Evolutionary conservation across 2,888 invertebrate genomes (phyloP), one percentile per base, ranked within the genome.

Genomic region (Lamellibrachia columna): DNA sequence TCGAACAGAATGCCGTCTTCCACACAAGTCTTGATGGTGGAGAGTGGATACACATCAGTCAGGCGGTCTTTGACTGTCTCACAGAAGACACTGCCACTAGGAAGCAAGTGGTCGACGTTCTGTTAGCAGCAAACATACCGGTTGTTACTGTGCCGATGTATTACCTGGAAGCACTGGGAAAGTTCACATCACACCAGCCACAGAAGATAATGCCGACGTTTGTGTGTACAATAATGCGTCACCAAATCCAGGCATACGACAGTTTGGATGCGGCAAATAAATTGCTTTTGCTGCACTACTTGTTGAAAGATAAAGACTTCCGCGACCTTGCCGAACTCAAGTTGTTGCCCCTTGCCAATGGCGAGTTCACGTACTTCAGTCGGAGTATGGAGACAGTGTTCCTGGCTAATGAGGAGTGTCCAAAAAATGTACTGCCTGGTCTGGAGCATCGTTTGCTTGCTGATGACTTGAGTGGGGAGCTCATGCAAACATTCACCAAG

Each of bases 331-430:
- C 52, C 11, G 93, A 92, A 3, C 58, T 94, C 8, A 90, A 93
- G 53, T 92, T 95, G 75, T 92, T 95, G 53, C 95, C 94, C 11
- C 93, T 94, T 52, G 92, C 92, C n/a, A 92, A 93, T 92, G 93
- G 92, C 3, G 92, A 90, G 58, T 94, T 94, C 92, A 93, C 93
- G 4, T 58, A n/a, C 11, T 94, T 94, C 92, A n/a, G 60, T 52
- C 75, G n/a, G 22, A 3, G 15, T n/a, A 90, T 28, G 90, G 91
- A 92, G 40, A 15, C 58, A 28, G 92, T 93, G 9, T 93, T 91
- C 91, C 53, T 93, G 9, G 91, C 92, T 53, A 92, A 92, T 7
- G 75, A 58, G 7, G 92, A 92, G 53, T 92, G 91, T 90, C 93
- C 94, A 9, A 40, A 90, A 11, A 90, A 90, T 22, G 52, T 94